Evolutionary conservation across 2,797 vertebrate species (phyloP).

Genomic region (Acanthis flammea): DNA sequence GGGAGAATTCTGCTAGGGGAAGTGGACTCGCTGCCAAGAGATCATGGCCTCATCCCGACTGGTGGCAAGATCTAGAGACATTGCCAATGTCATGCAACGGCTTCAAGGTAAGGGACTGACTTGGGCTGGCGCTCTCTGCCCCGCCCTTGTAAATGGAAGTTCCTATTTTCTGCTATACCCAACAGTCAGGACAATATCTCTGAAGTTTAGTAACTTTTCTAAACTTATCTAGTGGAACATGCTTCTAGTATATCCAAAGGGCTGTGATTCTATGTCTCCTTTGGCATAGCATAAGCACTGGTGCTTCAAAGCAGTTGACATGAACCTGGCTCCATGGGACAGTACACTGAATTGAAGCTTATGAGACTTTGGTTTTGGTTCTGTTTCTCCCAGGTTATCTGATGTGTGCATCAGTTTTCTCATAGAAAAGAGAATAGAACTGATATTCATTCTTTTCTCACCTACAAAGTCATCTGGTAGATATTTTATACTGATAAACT

Average conservation of each 20-base stretch:
- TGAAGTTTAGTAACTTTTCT: not conserved
- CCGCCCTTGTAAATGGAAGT: not conserved
- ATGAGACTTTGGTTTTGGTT: not conserved
- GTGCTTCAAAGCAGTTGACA: not conserved
- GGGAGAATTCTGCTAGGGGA: constrained; percentile 1
- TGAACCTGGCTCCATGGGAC: not conserved
- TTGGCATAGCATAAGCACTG: not conserved
- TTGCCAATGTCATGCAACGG: constrained; percentile 93
- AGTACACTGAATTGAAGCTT: not conserved
- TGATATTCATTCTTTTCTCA: not conserved
- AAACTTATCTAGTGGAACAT: not conserved
- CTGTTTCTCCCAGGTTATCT: not conserved
- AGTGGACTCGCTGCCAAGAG: constrained; percentile 46
- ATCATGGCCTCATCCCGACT: constrained; percentile 87
- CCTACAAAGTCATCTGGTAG: not conserved
- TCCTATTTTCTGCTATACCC: not conserved
- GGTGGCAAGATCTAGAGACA: constrained; percentile 82
- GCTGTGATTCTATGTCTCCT: not conserved
- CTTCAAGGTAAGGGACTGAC: constrained; percentile 86
- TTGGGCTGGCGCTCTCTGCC: rapidly evolving
- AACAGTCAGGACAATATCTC: not conserved
- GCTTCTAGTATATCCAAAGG: not conserved
- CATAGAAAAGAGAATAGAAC: not conserved
- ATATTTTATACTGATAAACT: not conserved
- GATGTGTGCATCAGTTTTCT: not conserved